Percentiles rank a stretch among this genome's conserved stretches.
Conservation (phyloP, 2,888 invertebrate genomes). For the Cacoxenus indagator region DNA sequence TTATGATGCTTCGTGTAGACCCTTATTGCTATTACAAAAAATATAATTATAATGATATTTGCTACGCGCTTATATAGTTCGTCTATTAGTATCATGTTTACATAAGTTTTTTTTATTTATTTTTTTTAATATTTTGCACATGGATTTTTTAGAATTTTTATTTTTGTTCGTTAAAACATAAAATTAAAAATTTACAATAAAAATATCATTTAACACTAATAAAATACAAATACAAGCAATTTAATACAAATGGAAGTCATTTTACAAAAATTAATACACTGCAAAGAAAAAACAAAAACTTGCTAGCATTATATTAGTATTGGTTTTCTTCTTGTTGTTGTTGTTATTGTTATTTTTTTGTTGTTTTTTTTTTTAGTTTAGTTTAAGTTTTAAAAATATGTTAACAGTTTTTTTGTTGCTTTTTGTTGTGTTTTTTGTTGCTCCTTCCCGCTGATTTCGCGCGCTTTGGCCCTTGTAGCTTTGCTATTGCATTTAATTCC, state of each 20-base stretch:
- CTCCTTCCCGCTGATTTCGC: background rate
- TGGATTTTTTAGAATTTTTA: background rate
- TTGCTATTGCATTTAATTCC: background rate
- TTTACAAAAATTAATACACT: constrained; percentile 21
- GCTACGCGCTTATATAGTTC: background rate
- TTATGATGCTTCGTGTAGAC: too few relatives aligned
- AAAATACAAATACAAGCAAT: background rate
- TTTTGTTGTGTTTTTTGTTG: constrained; percentile 1
- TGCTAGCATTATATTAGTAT: background rate
- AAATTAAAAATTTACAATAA: constrained; percentile 29
- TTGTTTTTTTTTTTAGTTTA: background rate
- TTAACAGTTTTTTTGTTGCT: constrained; percentile 14
- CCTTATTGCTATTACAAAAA: too few relatives aligned
- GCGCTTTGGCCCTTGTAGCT: background rate
- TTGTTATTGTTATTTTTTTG: background rate
- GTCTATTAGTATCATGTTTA: background rate
- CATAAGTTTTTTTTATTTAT: constrained; percentile 15
- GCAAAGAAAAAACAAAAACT: constrained; percentile 25
- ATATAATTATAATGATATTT: too few relatives aligned
- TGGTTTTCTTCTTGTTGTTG: background rate
- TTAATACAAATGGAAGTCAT: background rate
- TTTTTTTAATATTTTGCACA: constrained; percentile 8
- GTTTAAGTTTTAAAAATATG: background rate
- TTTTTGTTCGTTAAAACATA: constrained; percentile 5
- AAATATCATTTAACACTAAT: constrained; percentile 1